These are phyloP conservation scores for Campylomormyrus numenius DNA, from an alignment of 2,113 vertebrate genomes.

Conservation along the genomic window DNA sequence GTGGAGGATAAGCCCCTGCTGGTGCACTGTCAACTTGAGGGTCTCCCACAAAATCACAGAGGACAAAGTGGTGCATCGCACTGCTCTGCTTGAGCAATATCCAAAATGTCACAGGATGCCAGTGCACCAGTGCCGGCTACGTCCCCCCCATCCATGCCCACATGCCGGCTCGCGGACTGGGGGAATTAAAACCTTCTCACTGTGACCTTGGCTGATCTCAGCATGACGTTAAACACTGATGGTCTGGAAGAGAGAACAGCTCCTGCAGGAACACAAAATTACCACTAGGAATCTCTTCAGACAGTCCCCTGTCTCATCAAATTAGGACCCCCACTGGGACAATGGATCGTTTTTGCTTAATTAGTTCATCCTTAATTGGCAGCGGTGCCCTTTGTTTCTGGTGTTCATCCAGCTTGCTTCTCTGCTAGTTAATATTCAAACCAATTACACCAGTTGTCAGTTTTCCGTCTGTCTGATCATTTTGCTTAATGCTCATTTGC, in stretches of 20 bases:
- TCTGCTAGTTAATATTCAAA: constrained; percentile 9
- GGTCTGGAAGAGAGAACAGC: background rate
- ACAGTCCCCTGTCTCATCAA: background rate
- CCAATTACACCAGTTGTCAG: constrained; percentile 5
- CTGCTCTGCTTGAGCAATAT: background rate
- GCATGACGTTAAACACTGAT: background rate
- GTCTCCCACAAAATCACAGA: background rate
- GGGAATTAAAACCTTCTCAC: background rate
- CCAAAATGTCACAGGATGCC: background rate
- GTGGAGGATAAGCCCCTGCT: background rate
- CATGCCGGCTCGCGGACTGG: background rate
- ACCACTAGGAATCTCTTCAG: background rate
- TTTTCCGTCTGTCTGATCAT: constrained; percentile 1
- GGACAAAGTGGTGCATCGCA: background rate
- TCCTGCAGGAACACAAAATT: background rate
- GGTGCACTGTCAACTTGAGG: background rate
- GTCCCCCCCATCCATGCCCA: background rate
- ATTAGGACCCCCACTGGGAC: constrained; percentile 5
- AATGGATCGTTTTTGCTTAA: background rate
- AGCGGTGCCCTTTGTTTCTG: background rate
- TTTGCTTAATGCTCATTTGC: constrained; percentile 1
- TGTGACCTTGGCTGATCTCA: background rate
- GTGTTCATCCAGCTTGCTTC: background rate
- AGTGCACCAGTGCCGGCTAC: too few relatives aligned
- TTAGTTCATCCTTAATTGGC: background rate